Conservation (phyloP, 2,797 vertebrate species). For the Peromyscus melanophrys region DNA sequence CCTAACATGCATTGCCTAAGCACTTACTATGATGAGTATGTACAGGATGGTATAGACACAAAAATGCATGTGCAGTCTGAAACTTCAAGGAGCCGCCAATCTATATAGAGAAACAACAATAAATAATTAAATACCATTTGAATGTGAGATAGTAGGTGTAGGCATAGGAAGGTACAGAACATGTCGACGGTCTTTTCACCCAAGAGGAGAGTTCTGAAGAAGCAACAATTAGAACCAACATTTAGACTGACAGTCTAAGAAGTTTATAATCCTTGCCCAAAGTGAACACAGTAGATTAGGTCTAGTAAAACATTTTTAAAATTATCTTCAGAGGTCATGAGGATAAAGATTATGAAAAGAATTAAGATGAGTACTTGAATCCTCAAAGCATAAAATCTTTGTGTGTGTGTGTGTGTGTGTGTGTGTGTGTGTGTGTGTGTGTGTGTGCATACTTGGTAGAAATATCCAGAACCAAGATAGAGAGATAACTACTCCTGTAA, state of each 20-base stretch:
- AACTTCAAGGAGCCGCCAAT: background rate
- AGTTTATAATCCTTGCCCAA: slow-evolving; percentile 43
- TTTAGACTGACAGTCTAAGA: slow-evolving; percentile 20
- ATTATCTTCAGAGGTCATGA: slow-evolving; percentile 4
- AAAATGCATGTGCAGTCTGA: background rate
- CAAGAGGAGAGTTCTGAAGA: background rate
- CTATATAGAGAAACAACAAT: background rate
- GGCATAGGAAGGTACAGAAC: background rate
- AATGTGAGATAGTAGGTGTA: background rate
- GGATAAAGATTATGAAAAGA: slow-evolving; percentile 55
- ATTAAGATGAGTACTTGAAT: slow-evolving; percentile 26
- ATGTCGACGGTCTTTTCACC: background rate
- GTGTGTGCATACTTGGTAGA: background rate
- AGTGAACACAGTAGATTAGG: slow-evolving; percentile 21
- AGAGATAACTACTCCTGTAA: background rate
- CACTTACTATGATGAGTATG: background rate
- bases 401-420: rapidly evolving
- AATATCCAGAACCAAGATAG: background rate
- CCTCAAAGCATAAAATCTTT: slow-evolving; percentile 41
- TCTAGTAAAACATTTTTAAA: slow-evolving; percentile 33
- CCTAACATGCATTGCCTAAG: background rate
- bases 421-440: background rate
- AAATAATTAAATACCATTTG: slow-evolving; percentile 32
- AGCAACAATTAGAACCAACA: slow-evolving; percentile 7
- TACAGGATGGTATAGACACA: background rate